Percentiles rank a stretch among this genome's conserved stretches.
phyloP scores from a whole-genome alignment of 2,888 invertebrate species.

The Cheilosia scutellata region DNA sequence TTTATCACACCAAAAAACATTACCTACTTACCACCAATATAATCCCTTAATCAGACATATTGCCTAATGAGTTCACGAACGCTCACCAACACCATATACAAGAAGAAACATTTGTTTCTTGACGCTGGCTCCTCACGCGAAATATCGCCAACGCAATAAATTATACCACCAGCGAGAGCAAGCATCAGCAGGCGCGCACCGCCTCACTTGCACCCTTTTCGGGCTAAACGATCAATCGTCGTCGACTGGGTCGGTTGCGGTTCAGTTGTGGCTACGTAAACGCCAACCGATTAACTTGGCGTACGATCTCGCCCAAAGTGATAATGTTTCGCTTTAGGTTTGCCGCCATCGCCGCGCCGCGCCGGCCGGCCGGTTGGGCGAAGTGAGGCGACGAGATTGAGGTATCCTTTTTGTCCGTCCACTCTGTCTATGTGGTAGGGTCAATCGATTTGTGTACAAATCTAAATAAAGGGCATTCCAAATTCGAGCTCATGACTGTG shows the following conservation, averaged over 20 bases:
- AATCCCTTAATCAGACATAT: slow-evolving; percentile 58
- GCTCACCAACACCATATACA: slow-evolving; percentile 13
- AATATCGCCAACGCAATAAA: slow-evolving; percentile 75
- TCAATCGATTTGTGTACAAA: slow-evolving; percentile 75
- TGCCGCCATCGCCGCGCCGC: slow-evolving; percentile 17
- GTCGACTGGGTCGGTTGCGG: slow-evolving; percentile 6
- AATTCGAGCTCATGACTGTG: slow-evolving; percentile 58
- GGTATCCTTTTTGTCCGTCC: slow-evolving; percentile 37
- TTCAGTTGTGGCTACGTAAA: slow-evolving; percentile 44
- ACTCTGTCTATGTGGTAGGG: slow-evolving; percentile 54
- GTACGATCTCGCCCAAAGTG: slow-evolving; percentile 73
- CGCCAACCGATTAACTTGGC: slow-evolving; percentile 73
- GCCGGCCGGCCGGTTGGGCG: not conserved
- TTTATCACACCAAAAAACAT: slow-evolving; percentile 62
- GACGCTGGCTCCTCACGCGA: slow-evolving; percentile 55
- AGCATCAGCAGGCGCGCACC: slow-evolving; percentile 60
- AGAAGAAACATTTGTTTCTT: slow-evolving; percentile 47
- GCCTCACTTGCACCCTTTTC: slow-evolving; percentile 69
- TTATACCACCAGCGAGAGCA: slow-evolving; percentile 65
- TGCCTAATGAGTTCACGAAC: slow-evolving; percentile 75
- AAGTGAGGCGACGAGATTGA: not conserved
- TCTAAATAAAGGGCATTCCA: slow-evolving; percentile 72
- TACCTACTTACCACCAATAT: slow-evolving; percentile 24
- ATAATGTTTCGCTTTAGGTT: slow-evolving; percentile 60
- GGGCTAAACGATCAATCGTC: slow-evolving; percentile 71